Evolutionary conservation across 2,113 vertebrate genomes (phyloP).

Genomic region (Craseonycteris thonglongyai): DNA sequence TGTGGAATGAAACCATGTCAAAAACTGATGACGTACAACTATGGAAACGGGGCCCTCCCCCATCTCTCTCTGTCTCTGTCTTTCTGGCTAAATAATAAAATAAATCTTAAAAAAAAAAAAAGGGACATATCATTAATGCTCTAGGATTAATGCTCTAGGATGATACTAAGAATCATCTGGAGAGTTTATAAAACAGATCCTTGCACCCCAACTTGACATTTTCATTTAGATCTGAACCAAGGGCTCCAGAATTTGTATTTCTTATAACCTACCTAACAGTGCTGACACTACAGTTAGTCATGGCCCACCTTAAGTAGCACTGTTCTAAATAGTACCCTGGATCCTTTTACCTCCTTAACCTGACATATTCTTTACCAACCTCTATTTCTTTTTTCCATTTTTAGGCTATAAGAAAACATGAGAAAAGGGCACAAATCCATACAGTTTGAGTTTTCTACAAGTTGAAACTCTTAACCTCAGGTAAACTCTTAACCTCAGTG

Average conservation of each 20-base stretch:
- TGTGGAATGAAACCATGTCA: too few relatives aligned
- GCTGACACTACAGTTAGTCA: neutral
- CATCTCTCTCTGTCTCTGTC: too few relatives aligned
- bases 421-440: neutral
- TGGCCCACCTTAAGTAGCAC: neutral
- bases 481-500: neutral
- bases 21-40: too few relatives aligned
- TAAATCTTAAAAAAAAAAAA: too few relatives aligned
- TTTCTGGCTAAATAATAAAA: too few relatives aligned
- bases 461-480: neutral
- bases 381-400: neutral
- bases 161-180: neutral
- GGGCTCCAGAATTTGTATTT: neutral
- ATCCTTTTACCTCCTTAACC: neutral
- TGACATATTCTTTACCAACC: neutral
- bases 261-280: neutral
- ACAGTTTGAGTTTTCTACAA: neutral
- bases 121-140: too few relatives aligned
- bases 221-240: neutral
- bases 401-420: neutral
- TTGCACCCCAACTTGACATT: neutral
- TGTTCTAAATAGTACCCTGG: neutral
- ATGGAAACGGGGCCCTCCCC: too few relatives aligned
- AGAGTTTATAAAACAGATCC: neutral
- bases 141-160: too few relatives aligned